phyloP scores from a whole-genome alignment of 2,888 invertebrate species.

The Rhabditoides inermis region DNA sequence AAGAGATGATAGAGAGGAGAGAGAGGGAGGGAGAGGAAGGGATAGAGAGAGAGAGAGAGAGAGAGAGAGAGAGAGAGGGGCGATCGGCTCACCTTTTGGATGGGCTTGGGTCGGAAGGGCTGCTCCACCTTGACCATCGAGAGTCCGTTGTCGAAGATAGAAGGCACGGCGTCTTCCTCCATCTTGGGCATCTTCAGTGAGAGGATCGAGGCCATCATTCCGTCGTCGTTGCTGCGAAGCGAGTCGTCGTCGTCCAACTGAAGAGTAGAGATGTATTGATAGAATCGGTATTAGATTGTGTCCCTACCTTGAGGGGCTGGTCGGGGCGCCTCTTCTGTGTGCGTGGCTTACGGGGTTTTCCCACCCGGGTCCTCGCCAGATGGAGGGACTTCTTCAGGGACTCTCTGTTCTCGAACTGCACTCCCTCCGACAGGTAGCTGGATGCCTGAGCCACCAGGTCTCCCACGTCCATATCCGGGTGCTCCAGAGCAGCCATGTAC shows the following conservation, averaged over 20 bases:
- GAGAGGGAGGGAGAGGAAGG: too few relatives aligned
- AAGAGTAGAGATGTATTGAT: slow-evolving; percentile 1
- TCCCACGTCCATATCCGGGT: slow-evolving; percentile 34
- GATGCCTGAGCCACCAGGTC: slow-evolving; percentile 32
- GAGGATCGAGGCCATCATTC: slow-evolving; percentile 7
- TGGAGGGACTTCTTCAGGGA: slow-evolving; percentile 45
- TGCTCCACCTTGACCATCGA: slow-evolving; percentile 27
- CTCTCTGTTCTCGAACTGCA: slow-evolving; percentile 45
- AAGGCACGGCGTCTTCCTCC: slow-evolving; percentile 7
- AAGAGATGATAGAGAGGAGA: too few relatives aligned
- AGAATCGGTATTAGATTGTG: background rate
- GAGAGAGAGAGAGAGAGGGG: slow-evolving; percentile 11
- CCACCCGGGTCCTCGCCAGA: slow-evolving; percentile 35
- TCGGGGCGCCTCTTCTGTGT: slow-evolving; percentile 1
- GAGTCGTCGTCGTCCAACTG: slow-evolving; percentile 23
- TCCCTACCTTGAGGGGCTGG: background rate
- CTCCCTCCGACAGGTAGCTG: slow-evolving; percentile 30
- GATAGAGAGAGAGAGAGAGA: too few relatives aligned
- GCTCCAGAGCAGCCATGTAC: slow-evolving; percentile 29
- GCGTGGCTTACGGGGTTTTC: slow-evolving; percentile 33
- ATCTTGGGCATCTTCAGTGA: slow-evolving; percentile 15
- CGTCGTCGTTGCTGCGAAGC: slow-evolving; percentile 13
- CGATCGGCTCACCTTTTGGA: background rate
- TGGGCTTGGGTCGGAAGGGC: slow-evolving; percentile 13
- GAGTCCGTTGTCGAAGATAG: slow-evolving; percentile 21